A percentile compares a stretch with the other conserved stretches of the same genome.
Evolutionary conservation across 2,113 vertebrate species (phyloP).

Genomic region (Pleuronectes platessa): DNA sequence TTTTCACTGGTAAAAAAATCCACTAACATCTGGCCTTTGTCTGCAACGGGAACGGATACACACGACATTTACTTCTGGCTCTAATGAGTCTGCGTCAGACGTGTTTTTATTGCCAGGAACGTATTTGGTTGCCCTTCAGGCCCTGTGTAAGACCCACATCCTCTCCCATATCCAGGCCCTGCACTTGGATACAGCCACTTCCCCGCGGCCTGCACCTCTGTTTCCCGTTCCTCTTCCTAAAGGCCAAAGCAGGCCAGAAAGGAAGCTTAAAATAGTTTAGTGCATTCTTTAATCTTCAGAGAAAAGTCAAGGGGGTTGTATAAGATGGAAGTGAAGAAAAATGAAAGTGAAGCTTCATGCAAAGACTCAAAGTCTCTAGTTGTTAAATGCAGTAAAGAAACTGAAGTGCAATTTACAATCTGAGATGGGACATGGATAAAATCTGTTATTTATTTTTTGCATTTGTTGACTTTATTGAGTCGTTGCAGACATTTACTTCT

Average conservation of each 20-base stretch:
- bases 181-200: conserved; percentile 19
- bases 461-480: not conserved
- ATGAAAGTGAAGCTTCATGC: not conserved
- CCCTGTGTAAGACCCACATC: not conserved
- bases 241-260: conserved; percentile 21
- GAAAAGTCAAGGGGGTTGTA: not conserved
- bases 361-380: not conserved
- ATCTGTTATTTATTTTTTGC: not conserved
- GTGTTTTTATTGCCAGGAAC: too few relatives aligned
- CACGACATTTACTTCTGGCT: not conserved
- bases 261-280: conserved; percentile 20
- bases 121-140: not conserved
- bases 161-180: not conserved
- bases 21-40: not conserved
- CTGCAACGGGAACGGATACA: not conserved
- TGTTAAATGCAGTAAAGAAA: not conserved
- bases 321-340: not conserved
- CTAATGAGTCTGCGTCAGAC: too few relatives aligned
- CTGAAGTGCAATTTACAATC: not conserved
- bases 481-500: not conserved
- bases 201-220: not conserved
- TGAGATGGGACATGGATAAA: not conserved
- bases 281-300: conserved; percentile 24
- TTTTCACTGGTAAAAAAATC: not conserved
- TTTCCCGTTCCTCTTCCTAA: conserved; percentile 56